Evolutionary conservation across 2,888 invertebrate species (phyloP), one percentile per base, ranked within the genome.

Genomic region (Miltochrista miniata): DNA sequence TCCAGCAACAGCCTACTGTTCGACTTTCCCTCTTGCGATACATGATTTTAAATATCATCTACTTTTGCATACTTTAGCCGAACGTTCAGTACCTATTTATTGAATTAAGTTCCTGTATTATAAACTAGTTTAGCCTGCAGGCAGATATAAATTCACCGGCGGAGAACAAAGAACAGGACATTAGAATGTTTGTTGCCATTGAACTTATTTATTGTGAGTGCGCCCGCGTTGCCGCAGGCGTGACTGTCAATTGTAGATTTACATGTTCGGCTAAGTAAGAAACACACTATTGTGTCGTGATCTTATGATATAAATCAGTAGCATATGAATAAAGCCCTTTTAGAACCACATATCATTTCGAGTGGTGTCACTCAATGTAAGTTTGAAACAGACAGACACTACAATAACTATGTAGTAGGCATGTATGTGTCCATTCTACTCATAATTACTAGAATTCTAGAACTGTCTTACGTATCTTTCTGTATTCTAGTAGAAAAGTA

Each of bases 111-210:
- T 50, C 49, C 35, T 49, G 49, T 12, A 39, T 31, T 38, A 31
- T 40, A 48, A 50, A 45, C 45, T 18, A 50, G 50, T 50, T 40
- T 41, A 30, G 39, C 24, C 38, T 24, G 37, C 12, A 24, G 30
- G 34, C 14, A 44, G 44, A n/a, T 49, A 49, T 52, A 41, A 50
- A 55, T 68, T 43, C 13, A 48, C 45, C 36, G 51, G 43, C 38
- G 31, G 44, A 60, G 61, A 67, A 68, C 61, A 68, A 68, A 67
- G 70, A 69, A 67, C 58, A 43, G 48, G 59, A 58, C 55, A 54
- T 67, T 68, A 70, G 61, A 68, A 68, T 64, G 68, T 67, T 54
- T 70, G 57, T 60, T 66, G 64, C 61, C 61, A 68, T 70, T 67
- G 68, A 67, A 64, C 48, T 61, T 68, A 67, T 69, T 52, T 69